Base-by-base conservation (phyloP, 1,140 invertebrate species). In the Papilio polytes region DNA sequence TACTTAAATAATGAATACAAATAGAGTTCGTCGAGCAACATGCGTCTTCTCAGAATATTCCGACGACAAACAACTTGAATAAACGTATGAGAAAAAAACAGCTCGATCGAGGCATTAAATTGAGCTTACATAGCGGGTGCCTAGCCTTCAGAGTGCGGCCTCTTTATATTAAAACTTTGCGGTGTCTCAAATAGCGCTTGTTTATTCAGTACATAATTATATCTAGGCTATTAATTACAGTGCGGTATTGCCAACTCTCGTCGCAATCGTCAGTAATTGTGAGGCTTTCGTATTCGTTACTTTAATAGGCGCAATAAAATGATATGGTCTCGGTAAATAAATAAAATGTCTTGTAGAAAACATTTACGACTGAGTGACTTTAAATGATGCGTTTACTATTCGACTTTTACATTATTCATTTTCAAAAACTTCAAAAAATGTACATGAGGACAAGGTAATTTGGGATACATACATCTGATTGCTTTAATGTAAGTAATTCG, bases 1-100 rank as follows among this genome's bases (percentile, higher is more conserved):
- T 80, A 85, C 83, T 85, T 82, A 80, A 87, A 88, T 87, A 85
- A 87, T 83, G 79, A 83, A 82, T 59, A 78, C 76, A 82, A 80
- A 74, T 76, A 76, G 70, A 80, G 41, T 70, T 31, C 12, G n/a
- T 59, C 20, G 63, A 31, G 63, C 20, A 13, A 66, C 63, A 36
- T 70, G 63, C 26, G 26, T 12, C 63, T 70, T 70, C 63, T 70
- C 63, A 31, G 63, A 70, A 70, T 70, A 31, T 31, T 8, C 63
- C 36, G 22, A 70, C 46, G 72, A 77, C 73, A 80, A 72, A 73
- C 81, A 84, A 85, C 81, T 78, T 46, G 80, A 78, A 73, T 82
- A 80, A 77, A 81, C 56, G 74, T 20, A 48, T 15, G 48, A 7
- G 13, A n/a, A 76, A 76, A 53, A 48, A 48, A 22, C 22, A 26